Base-by-base conservation (phyloP, 2,797 vertebrate species). In the Alexandromys oeconomus region DNA sequence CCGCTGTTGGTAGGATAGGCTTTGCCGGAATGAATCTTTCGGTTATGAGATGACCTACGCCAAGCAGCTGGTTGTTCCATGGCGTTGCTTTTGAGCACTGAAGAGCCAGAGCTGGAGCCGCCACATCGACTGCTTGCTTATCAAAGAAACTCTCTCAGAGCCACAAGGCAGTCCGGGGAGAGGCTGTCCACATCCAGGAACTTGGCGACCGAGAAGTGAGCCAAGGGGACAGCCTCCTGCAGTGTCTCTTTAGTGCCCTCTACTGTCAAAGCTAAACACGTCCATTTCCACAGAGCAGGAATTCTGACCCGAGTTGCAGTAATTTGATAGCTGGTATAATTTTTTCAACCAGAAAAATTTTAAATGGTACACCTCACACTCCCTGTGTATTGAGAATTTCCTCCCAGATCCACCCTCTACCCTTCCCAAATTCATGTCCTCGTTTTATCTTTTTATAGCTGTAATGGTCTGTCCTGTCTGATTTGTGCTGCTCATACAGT, bases 231-330 rank as follows among this genome's bases (percentile, higher is more conserved):
- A 46, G 74, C 73, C n/a, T 81, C 21, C 59, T 13, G 37, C 19
- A 23, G 3, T 46, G 80, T 92, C 96, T 96, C 95, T 87, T 85
- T 57, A 74, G 71, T 88, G 97, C 91, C 95, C 95, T 95, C 96
- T 97, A 73, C 95, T 93, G 96, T 93, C 81, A 78, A 87, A 93
- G 88, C n/a, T 74, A 85, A 59, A 77, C 67, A 77, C n/a, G 23
- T 73, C 90, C 85, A 84, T 84, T 92, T 94, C 59, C 93, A 80
- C 59, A 89, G 80, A 87, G 93, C 90, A 89, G 84, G 82, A 85
- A 65, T 81, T 85, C 54, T 76, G 61, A 92, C 27, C 76, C 48
- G 51, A 73, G 27, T 82, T 29, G 10, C 46, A 81, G 40, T 37
- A 93, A 27, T 54, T 78, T 78, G 25, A 82, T 89, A 78, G 71